Evolutionary conservation across 2,888 invertebrate species (phyloP).

Genomic region (Agonum fuliginosum): DNA sequence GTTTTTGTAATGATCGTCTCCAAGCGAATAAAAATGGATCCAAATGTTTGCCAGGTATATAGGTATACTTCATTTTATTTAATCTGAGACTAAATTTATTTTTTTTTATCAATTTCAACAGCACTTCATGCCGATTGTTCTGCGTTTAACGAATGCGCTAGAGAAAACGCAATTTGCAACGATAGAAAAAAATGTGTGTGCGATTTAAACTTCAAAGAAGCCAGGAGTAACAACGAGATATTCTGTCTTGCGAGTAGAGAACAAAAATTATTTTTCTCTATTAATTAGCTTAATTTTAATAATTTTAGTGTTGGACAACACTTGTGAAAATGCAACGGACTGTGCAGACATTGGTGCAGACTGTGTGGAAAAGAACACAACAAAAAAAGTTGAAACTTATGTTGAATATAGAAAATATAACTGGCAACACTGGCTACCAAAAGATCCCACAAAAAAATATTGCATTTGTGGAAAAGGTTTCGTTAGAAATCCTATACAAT

Average conservation of each 20-base stretch:
- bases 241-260: background rate
- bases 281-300: background rate
- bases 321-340: background rate
- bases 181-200: background rate
- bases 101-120: background rate
- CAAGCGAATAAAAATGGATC: background rate
- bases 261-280: background rate
- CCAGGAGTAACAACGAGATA: background rate
- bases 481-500: background rate
- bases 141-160: slow-evolving; percentile 8
- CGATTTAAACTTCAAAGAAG: background rate
- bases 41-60: slow-evolving; percentile 26
- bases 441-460: no score
- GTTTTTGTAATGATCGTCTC: background rate
- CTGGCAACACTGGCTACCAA: no score
- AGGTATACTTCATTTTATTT: background rate
- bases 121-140: background rate
- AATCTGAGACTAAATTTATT: background rate
- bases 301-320: background rate
- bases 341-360: slow-evolving; percentile 4
- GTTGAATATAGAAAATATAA: no score
- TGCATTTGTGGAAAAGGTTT: slow-evolving; percentile 12
- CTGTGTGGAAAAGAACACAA: background rate
- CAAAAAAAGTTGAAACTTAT: no score
- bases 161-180: slow-evolving; percentile 11